phyloP scores from a whole-genome alignment of 2,113 vertebrate species.

The Cynocephalus volans region DNA sequence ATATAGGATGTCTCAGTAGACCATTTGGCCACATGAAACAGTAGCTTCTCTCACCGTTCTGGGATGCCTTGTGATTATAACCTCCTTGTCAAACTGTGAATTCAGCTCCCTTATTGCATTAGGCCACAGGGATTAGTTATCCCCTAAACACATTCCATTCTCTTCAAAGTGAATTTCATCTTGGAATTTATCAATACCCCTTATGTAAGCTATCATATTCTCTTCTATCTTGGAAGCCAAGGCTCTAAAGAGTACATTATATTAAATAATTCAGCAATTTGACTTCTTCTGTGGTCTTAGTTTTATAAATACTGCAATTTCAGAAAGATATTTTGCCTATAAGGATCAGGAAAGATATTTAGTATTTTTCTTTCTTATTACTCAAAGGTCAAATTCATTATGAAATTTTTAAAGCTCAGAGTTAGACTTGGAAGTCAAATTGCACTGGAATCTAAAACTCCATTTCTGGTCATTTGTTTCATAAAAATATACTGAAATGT shows the following conservation, averaged over 20 bases:
- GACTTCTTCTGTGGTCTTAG: constrained; percentile 59
- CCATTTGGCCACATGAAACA: constrained; percentile 2
- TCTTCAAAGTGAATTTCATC: constrained; percentile 73
- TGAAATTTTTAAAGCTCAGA: not conserved
- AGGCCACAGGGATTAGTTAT: constrained; percentile 51
- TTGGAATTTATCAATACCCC: constrained; percentile 63
- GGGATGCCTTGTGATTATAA: constrained; percentile 59
- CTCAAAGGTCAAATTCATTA: constrained; percentile 58
- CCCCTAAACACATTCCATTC: not conserved
- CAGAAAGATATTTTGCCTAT: not conserved
- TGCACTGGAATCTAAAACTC: constrained; percentile 20
- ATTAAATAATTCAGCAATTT: constrained; percentile 67
- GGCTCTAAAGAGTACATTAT: constrained; percentile 34
- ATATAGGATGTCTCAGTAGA: constrained; percentile 37
- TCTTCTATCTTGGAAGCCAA: constrained; percentile 56
- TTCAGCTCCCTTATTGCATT: not conserved
- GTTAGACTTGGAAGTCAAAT: constrained; percentile 54
- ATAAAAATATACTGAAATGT: not conserved
- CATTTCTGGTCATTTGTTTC: constrained; percentile 2
- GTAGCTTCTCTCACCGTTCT: constrained; percentile 46
- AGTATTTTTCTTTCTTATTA: constrained; percentile 17
- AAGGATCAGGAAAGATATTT: constrained; percentile 49
- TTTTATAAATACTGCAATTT: constrained; percentile 37
- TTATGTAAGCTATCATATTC: constrained; percentile 37
- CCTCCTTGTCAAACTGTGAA: constrained; percentile 33